Evolutionary conservation across 2,113 vertebrate genomes (phyloP), one percentile per base, ranked within the genome.

Genomic region (Glaucomys volans): DNA sequence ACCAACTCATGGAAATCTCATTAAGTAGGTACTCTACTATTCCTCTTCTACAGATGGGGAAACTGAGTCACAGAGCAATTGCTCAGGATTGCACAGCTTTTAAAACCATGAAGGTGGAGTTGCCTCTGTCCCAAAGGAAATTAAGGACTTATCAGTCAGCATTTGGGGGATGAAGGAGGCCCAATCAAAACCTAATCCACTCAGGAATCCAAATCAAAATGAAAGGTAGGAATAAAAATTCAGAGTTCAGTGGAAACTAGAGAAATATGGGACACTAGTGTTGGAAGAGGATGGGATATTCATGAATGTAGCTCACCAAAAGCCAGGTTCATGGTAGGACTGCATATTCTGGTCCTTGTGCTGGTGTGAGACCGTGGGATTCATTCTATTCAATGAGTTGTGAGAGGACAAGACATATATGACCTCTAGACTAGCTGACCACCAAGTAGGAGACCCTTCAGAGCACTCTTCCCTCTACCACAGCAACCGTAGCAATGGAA

Each of bases 201-300:
- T 69, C 40, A 91, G 40, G 40, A 93, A 80, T 42, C 30, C 32
- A 59, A 64, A 88, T 44, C 85, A 85, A 95, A 90, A 72, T 47
- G 67, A 82, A 89, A 82, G 42, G 30, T 50, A 52, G 42, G 50
- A 71, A 87, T 71, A 30, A 87, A 86, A 87, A 80, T 5, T 40
- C 62, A 82, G 18, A 94, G 8, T 44, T 75, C 40, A 28, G 1
- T 10, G 26, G 9, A 47, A 80, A 17, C 28, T 62, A 37, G 16
- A 85, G 50, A 82, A 83, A 47, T 40, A 47, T 8, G 42, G 79
- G 50, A 69, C 44, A 57, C 18, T 7, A 10, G 30, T 5, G 9
- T 18, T 64, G 42, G 50, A 82, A 74, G 54, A 74, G 22, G 40
- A 18, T 79, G 35, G 44, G 50, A 72, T 24, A 26, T 14, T 50